Percentiles rank a stretch among this genome's conserved stretches.
phyloP scores from a whole-genome alignment of 2,113 vertebrate species.

The Bufo gargarizans region DNA sequence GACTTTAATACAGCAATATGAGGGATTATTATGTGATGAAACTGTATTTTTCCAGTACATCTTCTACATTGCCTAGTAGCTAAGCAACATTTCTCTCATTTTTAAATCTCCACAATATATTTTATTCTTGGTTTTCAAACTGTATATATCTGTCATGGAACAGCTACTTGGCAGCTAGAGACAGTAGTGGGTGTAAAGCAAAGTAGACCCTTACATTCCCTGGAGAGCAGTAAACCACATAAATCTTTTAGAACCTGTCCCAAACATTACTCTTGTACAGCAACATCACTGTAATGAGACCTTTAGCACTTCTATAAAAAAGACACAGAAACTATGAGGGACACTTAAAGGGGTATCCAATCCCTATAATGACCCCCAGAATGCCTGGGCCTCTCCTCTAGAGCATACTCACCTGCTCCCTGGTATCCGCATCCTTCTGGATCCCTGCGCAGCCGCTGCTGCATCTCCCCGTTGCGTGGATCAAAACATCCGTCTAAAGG shows the following conservation, averaged over 20 bases:
- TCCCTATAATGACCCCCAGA: background rate
- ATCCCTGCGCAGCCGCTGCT: no score
- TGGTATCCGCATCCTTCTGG: no score
- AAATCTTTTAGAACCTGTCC: background rate
- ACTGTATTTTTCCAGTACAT: conserved; percentile 19
- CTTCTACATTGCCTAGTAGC: background rate
- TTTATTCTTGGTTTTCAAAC: conserved; percentile 19
- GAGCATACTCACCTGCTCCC: no score
- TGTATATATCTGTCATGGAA: conserved; percentile 41
- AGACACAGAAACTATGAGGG: background rate
- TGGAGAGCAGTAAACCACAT: conserved; percentile 6
- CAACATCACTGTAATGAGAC: background rate
- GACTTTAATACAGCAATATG: background rate
- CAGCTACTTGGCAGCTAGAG: conserved; percentile 19
- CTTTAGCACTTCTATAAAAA: background rate
- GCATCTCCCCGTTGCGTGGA: no score
- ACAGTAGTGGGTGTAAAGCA: conserved; percentile 39
- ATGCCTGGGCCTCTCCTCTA: background rate
- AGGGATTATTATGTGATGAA: conserved; percentile 6
- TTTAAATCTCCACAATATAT: conserved; percentile 18
- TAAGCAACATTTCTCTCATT: conserved; percentile 20
- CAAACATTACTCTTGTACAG: background rate
- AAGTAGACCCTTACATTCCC: conserved; percentile 22
- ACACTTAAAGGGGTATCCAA: no score
- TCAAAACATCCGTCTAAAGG: no score